These are phyloP conservation scores for Pocillopora damicornis DNA, from an alignment of 64 coral and sea anemone genomes.

Conservation along the genomic window DNA sequence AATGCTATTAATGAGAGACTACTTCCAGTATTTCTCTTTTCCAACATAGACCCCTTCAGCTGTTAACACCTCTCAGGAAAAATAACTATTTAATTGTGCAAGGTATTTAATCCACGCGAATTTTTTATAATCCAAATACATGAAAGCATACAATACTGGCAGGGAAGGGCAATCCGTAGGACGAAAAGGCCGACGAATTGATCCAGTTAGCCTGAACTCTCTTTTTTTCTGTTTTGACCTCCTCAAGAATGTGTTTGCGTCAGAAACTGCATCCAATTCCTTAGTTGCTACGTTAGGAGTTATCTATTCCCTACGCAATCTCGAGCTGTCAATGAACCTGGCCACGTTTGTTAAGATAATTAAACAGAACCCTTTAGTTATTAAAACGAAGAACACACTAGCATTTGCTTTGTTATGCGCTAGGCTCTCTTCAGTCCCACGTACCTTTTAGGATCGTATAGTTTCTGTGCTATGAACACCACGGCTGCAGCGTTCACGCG, in stretches of 20 bases:
- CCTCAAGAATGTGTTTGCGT: neutral
- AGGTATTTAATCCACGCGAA: neutral
- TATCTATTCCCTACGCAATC: neutral
- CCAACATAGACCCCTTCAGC: neutral
- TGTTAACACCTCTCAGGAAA: neutral
- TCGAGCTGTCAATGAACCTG: neutral
- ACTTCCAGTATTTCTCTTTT: neutral
- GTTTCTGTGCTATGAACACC: too few relatives aligned
- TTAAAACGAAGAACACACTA: neutral
- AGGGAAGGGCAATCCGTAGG: neutral
- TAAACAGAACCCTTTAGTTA: neutral
- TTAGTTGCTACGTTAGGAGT: neutral
- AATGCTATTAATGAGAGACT: neutral
- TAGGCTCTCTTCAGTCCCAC: too few relatives aligned
- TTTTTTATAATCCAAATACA: neutral
- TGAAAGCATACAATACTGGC: neutral
- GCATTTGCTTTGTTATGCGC: neutral
- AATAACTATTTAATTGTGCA: neutral
- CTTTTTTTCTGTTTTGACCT: neutral
- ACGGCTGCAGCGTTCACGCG: too few relatives aligned
- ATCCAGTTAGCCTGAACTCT: neutral
- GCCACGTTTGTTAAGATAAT: neutral
- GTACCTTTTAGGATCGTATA: neutral
- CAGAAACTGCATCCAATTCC: neutral
- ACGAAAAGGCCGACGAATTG: neutral